Evolutionary conservation across 2,113 vertebrate genomes (phyloP).

Genomic region (Cheilinus undulatus): DNA sequence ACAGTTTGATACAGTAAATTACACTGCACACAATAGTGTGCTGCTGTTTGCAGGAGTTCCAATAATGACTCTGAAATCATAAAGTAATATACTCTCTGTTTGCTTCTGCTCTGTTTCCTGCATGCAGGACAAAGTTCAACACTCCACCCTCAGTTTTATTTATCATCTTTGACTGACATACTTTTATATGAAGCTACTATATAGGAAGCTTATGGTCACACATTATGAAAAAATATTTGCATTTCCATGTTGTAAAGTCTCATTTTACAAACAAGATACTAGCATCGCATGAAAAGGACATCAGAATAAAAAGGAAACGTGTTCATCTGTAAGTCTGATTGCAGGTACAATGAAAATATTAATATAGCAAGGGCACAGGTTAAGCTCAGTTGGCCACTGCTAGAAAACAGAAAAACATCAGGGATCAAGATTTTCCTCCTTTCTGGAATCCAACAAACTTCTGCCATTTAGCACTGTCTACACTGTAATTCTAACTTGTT

Average conservation of each 20-base stretch:
- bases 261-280: neutral
- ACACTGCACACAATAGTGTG: neutral
- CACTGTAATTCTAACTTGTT: too few relatives aligned
- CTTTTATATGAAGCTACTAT: neutral
- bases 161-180: neutral
- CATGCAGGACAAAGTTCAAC: neutral
- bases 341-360: too few relatives aligned
- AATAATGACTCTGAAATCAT: neutral
- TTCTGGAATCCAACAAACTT: too few relatives aligned
- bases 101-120: neutral
- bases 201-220: neutral
- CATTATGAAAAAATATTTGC: neutral
- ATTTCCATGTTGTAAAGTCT: neutral
- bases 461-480: too few relatives aligned
- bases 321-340: too few relatives aligned
- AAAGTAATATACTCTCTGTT: conserved; percentile 1
- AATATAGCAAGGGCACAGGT: too few relatives aligned
- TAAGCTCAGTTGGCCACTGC: too few relatives aligned
- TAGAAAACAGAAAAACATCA: too few relatives aligned
- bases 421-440: too few relatives aligned
- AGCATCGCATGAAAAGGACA: too few relatives aligned
- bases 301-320: too few relatives aligned
- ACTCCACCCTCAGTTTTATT: neutral
- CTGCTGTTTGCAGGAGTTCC: neutral
- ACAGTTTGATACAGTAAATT: conserved; percentile 8